Evolutionary conservation across 2,888 invertebrate genomes (phyloP).

Genomic region (Apamea anceps): DNA sequence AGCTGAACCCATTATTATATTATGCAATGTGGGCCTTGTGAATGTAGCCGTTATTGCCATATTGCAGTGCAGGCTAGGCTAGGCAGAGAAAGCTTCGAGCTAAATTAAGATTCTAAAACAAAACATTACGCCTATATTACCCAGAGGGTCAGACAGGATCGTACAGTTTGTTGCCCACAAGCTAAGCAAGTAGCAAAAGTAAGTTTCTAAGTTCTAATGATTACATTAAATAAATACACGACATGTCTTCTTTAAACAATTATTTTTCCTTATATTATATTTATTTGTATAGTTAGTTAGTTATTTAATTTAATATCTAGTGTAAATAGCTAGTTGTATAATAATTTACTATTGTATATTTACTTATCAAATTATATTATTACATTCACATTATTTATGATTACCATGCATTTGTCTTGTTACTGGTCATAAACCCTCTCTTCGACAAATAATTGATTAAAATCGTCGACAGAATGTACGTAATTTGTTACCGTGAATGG

Average conservation of each 20-base stretch:
- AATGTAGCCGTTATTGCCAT: slow-evolving; percentile 26
- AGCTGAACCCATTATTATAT: slow-evolving; percentile 53
- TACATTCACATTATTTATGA: not conserved
- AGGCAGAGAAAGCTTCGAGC: not conserved
- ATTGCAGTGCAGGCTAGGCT: slow-evolving; percentile 21
- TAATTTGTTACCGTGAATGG: slow-evolving; percentile 31
- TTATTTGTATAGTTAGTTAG: no score
- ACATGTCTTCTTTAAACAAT: not conserved
- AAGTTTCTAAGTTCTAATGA: not conserved
- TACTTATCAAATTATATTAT: not conserved
- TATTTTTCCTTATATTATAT: no score
- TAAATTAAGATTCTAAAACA: not conserved
- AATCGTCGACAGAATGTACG: slow-evolving; percentile 2
- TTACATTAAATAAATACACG: not conserved
- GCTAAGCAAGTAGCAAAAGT: not conserved
- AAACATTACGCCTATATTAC: no score
- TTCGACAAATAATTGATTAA: slow-evolving; percentile 2
- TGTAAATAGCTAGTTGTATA: not conserved
- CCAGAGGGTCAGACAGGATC: not conserved
- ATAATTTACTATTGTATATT: not conserved
- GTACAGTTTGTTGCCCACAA: not conserved
- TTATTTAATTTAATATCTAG: no score
- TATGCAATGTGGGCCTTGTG: slow-evolving; percentile 58
- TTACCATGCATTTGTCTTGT: not conserved
- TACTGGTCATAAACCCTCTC: not conserved